Evolutionary conservation across 1,140 invertebrate genomes (phyloP), one percentile per base, ranked within the genome.

Genomic region (Caerostris darwini): DNA sequence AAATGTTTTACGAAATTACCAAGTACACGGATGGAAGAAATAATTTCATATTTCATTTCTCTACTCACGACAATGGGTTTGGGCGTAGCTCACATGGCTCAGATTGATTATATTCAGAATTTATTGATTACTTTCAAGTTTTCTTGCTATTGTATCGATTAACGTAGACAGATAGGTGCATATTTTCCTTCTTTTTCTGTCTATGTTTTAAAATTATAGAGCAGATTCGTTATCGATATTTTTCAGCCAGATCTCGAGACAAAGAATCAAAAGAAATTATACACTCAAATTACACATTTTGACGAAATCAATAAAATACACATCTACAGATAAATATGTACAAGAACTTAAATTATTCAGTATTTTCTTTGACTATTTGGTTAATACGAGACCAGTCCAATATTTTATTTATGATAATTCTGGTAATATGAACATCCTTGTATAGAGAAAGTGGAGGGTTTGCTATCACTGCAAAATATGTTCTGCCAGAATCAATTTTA

Each of bases 1-100:
- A 90, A 90, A 90, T 90, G 89, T 81, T 90, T 90, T 90, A 90
- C 61, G 64, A 90, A 90, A 69, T 90, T 69, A 69, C 87, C 54
- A 90, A 90, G 53, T 53, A 53, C 69, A 53, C 34, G 69, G 69
- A 59, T 34, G 12, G n/a, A 64, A 53, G 17, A 50, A 71, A 89
- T 67, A 53, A 89, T 56, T 89, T 89, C 64, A 89, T 89, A 89
- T 71, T 56, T 67, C 64, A 89, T 89, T 69, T 53, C 54, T n/a
- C 3, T 59, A n/a, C 64, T 83, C 54, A 56, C 34, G 85, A 87
- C 58, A 83, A 83, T 19, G 5, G 82, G 56, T 89, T 71, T 67
- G 87, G 50, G 61, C 57, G 85, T 87, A 53, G 64, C 4, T 53
- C 64, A 67, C 64, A 7, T 12, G 4, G 53, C 14, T 53, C 58